A percentile compares a stretch with the other conserved stretches of the same genome.
These are phyloP conservation scores for Aplodontia rufa DNA, from an alignment of 2,113 vertebrate species.

Conservation along the genomic window DNA sequence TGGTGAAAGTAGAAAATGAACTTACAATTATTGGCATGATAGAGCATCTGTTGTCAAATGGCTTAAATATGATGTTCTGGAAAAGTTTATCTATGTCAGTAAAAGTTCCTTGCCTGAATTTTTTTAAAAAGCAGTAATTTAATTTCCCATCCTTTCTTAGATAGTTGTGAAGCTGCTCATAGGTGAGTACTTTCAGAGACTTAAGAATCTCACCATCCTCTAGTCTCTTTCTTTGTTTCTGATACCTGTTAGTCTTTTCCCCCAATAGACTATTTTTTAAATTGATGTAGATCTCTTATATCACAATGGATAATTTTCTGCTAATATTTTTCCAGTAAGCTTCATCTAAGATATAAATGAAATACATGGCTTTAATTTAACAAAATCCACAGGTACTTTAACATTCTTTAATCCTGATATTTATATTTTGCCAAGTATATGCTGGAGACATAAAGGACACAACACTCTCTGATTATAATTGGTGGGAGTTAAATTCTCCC, in stretches of 20 bases:
- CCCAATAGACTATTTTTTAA: neutral
- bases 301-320: neutral
- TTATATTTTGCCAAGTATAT: neutral
- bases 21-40: neutral
- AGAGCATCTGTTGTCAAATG: neutral
- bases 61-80: neutral
- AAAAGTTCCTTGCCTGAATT: neutral
- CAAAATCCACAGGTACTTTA: neutral
- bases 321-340: neutral
- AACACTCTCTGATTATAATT: neutral
- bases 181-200: neutral
- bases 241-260: neutral
- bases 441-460: fast-evolving
- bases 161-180: neutral
- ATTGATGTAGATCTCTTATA: neutral
- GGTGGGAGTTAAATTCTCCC: neutral
- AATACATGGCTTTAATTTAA: constrained; percentile 4
- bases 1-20: constrained; percentile 12
- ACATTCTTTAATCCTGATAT: neutral
- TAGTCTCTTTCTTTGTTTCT: neutral
- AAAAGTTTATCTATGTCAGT: neutral
- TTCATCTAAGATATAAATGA: neutral
- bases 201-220: neutral
- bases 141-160: neutral
- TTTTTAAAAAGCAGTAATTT: neutral